Base-by-base conservation (phyloP, 2,888 invertebrate genomes). In the Thelaira solivaga region DNA sequence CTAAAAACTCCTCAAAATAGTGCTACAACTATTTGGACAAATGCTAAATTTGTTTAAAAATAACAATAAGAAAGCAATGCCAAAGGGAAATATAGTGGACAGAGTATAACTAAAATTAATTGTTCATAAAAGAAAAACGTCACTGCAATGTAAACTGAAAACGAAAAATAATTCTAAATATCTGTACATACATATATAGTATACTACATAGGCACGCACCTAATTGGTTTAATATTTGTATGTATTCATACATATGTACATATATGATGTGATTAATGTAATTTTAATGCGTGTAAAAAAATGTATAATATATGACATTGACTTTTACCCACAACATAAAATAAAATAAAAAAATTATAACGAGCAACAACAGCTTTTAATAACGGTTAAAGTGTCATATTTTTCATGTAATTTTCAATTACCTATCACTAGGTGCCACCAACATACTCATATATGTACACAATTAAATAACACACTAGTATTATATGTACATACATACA, bases 121-220 rank as follows among this genome's bases (percentile, higher is more conserved):
- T 26, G 11, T 41, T 41, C 11, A 41, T 67, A 34, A 62, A 59
- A 8, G 18, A n/a, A 8, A 10, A 31, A 47, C 24, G 13, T 13
- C 16, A 26, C 53, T 59, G 74, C 26, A 69, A 74, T 78, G 64
- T 69, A 69, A 74, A 78, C 47, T 34, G 39, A 26, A 22, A n/a
- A n/a, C n/a, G n/a, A n/a, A n/a, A n/a, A n/a, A 62, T 1, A 39
- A 34, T 24, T 8, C 11, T 24, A 47, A 47, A 24, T 18, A 24
- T 4, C 8, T 8, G 2, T 8, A 34, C 34, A 34, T 0, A 31
- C 2, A 34, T 11, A n/a, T n/a, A n/a, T 34, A 34, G n/a, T n/a
- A 4, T n/a, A 39, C 5, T 5, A 13, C 7, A 13, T n/a, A n/a
- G n/a, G n/a, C n/a, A n/a, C n/a, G n/a, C n/a, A n/a, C n/a, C n/a